Conservation (phyloP, 2,888 invertebrate species). For the Boloria euphrosyne region DNA sequence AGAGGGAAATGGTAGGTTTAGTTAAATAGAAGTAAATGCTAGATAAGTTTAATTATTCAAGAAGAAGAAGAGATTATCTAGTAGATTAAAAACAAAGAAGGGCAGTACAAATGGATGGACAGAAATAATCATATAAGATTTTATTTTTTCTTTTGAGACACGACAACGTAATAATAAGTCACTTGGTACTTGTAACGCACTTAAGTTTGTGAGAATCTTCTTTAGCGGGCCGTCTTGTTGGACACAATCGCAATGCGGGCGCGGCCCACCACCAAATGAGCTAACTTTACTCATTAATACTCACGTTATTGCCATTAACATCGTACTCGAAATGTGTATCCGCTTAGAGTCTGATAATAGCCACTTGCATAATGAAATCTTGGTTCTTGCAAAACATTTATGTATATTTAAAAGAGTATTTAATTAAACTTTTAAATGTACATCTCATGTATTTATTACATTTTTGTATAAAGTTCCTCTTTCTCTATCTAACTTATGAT, state of each 20-base stretch:
- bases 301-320: conserved; percentile 76
- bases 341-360: conserved; percentile 53
- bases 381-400: conserved; percentile 16
- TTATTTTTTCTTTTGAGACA: no score
- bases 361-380: conserved; percentile 32
- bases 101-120: no score
- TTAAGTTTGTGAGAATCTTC: conserved; percentile 49
- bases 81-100: no score
- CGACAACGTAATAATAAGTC: no score
- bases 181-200: conserved; percentile 36
- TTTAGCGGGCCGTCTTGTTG: conserved; percentile 13
- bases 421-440: conserved; percentile 1
- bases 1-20: no score
- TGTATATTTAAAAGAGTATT: conserved; percentile 6
- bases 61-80: no score
- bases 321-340: conserved; percentile 66
- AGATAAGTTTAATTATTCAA: no score
- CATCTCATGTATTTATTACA: no score
- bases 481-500: no score
- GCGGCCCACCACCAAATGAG: conserved; percentile 61
- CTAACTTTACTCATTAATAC: conserved; percentile 77
- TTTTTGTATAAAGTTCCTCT: no score
- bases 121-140: no score
- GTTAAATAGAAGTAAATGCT: no score
- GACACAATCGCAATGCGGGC: conserved; percentile 32